A percentile compares a stretch with the other conserved stretches of the same genome.
phyloP scores from a whole-genome alignment of 1,140 invertebrate genomes.

The Monomorium pharaonis region DNA sequence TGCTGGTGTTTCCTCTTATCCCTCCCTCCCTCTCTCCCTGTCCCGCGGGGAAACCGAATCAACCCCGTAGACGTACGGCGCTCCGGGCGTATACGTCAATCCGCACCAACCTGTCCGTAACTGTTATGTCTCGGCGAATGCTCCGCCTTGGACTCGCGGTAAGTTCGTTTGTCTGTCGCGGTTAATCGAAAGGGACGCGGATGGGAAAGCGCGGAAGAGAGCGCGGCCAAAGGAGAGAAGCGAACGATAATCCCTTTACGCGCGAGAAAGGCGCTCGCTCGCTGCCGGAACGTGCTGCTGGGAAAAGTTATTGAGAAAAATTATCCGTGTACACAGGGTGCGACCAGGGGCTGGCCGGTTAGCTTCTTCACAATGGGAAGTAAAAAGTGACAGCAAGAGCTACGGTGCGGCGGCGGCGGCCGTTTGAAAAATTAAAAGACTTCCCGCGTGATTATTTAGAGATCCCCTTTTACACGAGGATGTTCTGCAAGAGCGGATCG shows the following conservation, averaged over 20 bases:
- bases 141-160: constrained; percentile 44
- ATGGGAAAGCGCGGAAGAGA: neutral
- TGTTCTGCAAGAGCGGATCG: neutral
- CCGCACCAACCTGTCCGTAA: constrained; percentile 54
- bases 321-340: neutral
- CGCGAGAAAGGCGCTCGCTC: neutral
- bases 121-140: constrained; percentile 59
- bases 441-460: neutral
- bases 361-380: neutral
- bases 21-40: no score
- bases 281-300: neutral
- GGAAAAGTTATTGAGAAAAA: constrained; percentile 26
- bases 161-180: constrained; percentile 53
- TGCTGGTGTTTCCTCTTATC: neutral
- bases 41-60: constrained; percentile 37
- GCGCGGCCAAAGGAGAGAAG: neutral
- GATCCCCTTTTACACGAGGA: neutral
- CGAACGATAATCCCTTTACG: constrained; percentile 43
- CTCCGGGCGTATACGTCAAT: constrained; percentile 49
- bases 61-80: constrained; percentile 10
- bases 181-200: constrained; percentile 44
- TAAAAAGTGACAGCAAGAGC: neutral
- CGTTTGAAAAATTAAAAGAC: neutral
- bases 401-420: no score
- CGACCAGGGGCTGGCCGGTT: neutral